A percentile compares a stretch with the other conserved stretches of the same genome.
These are phyloP conservation scores for Dolichoris vasculosae DNA, from an alignment of 1,140 invertebrate genomes.

Conservation along the genomic window DNA sequence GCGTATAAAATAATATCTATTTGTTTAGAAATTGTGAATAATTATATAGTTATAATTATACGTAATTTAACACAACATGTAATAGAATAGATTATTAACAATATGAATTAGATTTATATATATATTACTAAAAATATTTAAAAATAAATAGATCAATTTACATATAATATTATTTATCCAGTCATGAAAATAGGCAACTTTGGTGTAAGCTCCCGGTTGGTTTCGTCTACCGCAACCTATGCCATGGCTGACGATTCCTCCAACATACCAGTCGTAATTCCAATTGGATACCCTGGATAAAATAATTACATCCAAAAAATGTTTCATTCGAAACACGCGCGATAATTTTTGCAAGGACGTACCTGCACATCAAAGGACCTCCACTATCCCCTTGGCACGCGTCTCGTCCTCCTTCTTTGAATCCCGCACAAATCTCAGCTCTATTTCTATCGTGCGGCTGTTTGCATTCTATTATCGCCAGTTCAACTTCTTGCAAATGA, in stretches of 20 bases:
- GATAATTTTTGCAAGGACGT: not conserved
- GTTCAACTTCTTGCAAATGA: slow-evolving; percentile 81
- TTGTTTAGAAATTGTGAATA: too few relatives aligned
- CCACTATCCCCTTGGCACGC: slow-evolving; percentile 89
- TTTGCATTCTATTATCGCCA: slow-evolving; percentile 80
- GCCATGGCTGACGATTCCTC: slow-evolving; percentile 87
- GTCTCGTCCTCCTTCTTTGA: slow-evolving; percentile 83
- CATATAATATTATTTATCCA: slow-evolving; percentile 81
- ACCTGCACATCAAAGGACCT: slow-evolving; percentile 83
- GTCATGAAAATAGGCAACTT: slow-evolving; percentile 81
- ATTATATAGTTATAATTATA: too few relatives aligned
- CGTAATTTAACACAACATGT: too few relatives aligned
- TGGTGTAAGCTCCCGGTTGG: slow-evolving; percentile 89
- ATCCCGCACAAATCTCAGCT: slow-evolving; percentile 85
- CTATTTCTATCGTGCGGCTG: slow-evolving; percentile 77
- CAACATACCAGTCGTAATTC: slow-evolving; percentile 81
- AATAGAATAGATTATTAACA: too few relatives aligned
- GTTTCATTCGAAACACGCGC: not conserved
- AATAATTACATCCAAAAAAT: not conserved
- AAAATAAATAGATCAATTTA: slow-evolving; percentile 56
- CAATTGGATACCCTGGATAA: slow-evolving; percentile 75
- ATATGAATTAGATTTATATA: too few relatives aligned
- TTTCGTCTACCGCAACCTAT: slow-evolving; percentile 84
- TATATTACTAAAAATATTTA: not conserved
- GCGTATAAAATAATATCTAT: too few relatives aligned